Evolutionary conservation across 2,113 vertebrate genomes (phyloP), one percentile per base, ranked within the genome.

Genomic region (Gila orcuttii): DNA sequence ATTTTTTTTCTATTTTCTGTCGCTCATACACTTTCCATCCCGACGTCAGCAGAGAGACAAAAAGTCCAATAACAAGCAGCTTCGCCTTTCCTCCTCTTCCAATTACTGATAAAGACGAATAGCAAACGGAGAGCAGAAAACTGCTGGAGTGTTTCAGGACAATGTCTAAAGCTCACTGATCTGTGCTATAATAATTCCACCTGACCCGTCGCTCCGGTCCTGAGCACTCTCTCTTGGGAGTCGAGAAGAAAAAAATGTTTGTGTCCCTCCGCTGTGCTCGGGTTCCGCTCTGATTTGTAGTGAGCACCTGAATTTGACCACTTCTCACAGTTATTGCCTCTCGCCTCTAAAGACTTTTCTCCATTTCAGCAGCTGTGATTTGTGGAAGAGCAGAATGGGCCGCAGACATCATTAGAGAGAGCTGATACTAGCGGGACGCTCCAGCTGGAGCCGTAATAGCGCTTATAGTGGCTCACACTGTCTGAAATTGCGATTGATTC

Each of bases 361-460:
- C 33, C 55, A 62, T 79, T 82, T 82, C 80, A 69, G 25, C 64
- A 39, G 45, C 76, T 31, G 84, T 80, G 76, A 86, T 86, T 86
- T 86, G 77, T 73, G 77, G 76, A 71, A 23, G 78, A 79, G 50
- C 76, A 55, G 52, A 86, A 80, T 13, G 85, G 71, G 52, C 52
- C 23, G 19, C 28, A 83, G 66, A 73, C 7, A 52, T 71, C 45
- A 73, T 55, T 73, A 73, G 66, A 73, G 68, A 42, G 80, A 52
- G 64, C 75, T 55, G 47, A 77, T 77, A 77, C 75, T 55, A 55
- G 25, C 74, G 8, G n/a, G 74, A 33, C 17, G 15, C 15, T 64
- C 79, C 79, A 64, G 59, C 79, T 60, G 76, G 31, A 57, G 33
- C 31, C 28, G 12, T 60, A 28, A 80, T 80, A 79, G 33, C 12